phyloP scores from a whole-genome alignment of 53 echinoderm and acorn worm genomes.

The Stichopus horrens region DNA sequence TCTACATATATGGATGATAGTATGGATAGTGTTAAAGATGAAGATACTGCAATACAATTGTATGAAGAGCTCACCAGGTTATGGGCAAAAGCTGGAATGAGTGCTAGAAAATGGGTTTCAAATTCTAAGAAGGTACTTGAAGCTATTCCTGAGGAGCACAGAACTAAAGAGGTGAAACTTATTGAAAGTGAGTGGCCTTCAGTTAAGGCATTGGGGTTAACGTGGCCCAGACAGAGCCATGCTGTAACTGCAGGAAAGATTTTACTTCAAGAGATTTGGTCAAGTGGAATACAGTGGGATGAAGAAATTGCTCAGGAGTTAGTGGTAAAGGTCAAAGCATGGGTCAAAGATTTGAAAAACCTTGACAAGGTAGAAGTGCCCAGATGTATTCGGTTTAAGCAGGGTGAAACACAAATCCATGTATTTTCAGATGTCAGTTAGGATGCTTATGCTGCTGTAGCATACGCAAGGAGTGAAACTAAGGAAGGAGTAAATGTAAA shows the following conservation, averaged over 20 bases:
- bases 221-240: neutral
- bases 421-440: constrained; percentile 45
- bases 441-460: constrained; percentile 49
- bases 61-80: constrained; percentile 37
- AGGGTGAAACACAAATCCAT: constrained; percentile 20
- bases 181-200: constrained; percentile 46
- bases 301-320: constrained; percentile 31
- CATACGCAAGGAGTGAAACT: constrained; percentile 30
- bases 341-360: constrained; percentile 32
- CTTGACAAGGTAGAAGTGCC: constrained; percentile 24
- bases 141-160: constrained; percentile 39
- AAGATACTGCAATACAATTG: constrained; percentile 52
- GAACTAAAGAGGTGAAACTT: constrained; percentile 47
- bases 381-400: constrained; percentile 30
- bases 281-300: constrained; percentile 44
- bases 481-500: neutral
- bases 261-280: constrained; percentile 38
- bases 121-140: constrained; percentile 35
- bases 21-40: constrained; percentile 48
- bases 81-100: constrained; percentile 45
- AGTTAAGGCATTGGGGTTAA: constrained; percentile 43
- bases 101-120: constrained; percentile 36
- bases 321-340: neutral
- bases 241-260: constrained; percentile 29
- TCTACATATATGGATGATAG: constrained; percentile 55